A percentile compares a stretch with the other conserved stretches of the same genome.
phyloP scores from a whole-genome alignment of 1,140 invertebrate species.

The Lethrus apterus region DNA sequence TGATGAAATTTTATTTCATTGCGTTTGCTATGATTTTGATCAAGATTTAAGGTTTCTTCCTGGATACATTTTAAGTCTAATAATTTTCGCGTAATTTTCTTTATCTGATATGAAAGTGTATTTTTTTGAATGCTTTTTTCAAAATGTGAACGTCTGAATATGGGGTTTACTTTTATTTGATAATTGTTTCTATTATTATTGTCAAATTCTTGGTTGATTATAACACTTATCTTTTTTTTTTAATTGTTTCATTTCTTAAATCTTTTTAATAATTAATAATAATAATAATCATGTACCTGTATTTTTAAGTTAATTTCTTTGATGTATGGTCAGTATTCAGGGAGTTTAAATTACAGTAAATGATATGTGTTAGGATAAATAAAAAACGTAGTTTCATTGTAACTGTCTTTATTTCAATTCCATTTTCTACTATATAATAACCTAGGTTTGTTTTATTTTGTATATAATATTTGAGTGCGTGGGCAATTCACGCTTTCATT shows the following conservation, averaged over 20 bases:
- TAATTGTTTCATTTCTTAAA: neutral
- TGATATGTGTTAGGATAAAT: neutral
- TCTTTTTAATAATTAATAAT: no score
- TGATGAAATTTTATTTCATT: no score
- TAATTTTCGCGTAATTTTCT: no score
- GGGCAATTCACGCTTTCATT: constrained; percentile 18
- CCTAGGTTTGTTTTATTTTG: constrained; percentile 28
- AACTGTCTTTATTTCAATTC: constrained; percentile 38
- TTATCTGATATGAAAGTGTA: no score
- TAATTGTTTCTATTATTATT: no score
- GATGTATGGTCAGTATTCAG: neutral
- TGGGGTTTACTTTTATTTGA: no score
- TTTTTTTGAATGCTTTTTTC: no score
- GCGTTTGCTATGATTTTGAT: no score
- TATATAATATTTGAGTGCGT: constrained; percentile 22
- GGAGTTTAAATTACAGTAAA: constrained; percentile 1
- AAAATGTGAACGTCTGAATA: no score
- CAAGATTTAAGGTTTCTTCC: no score
- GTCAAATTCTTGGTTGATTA: no score
- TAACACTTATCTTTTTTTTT: neutral
- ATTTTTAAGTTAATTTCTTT: neutral
- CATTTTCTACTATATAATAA: constrained; percentile 37
- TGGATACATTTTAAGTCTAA: no score
- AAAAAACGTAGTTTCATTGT: constrained; percentile 22
- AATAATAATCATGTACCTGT: neutral